Evolutionary conservation across 2,888 invertebrate species (phyloP), one percentile per base, ranked within the genome.

Genomic region (Scaptomyza parva): DNA sequence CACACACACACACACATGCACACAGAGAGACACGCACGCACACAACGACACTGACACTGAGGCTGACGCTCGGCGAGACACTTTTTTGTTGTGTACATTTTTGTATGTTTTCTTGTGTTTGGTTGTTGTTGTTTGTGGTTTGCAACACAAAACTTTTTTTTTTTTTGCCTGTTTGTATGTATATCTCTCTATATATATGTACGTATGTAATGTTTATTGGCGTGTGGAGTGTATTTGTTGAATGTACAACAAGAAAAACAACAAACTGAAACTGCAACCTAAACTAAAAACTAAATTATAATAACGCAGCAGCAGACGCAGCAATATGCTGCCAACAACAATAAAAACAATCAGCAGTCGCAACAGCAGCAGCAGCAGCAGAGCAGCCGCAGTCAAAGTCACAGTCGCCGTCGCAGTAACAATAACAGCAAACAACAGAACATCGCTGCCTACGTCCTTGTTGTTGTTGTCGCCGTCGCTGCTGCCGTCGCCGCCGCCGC

Each of bases 311-410:
- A 40, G 44, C 61, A 70, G 70, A 64, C 67, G 71, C 79, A 66
- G 78, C 80, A 78, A 78, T 78, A 81, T 82, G 85, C 82, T 85
- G 71, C 60, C 66, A 76, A 70, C 70, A 78, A 70, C 69, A 82
- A 79, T 59, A 76, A 76, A 59, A 65, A 71, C 68, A 75, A 83
- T 45, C 76, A 79, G 57, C 70, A 60, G 69, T 67, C 50, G 60
- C 60, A 43, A 33, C 52, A 53, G 51, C 61, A 70, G 70, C 52
- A 53, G 51, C 61, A 70, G 70, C 57, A 52, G 48, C 62, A 57
- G 40, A 51, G 48, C 59, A 70, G 40, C 30, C 54, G 69, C 57
- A 64, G 71, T 59, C 65, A 51, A 37, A 48, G 69, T 59, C 65
- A 51, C 30, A 48, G 69, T 65, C 45, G 59, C 52, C 51, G 51